These are phyloP conservation scores for Pterostichus madidus DNA, from an alignment of 2,888 invertebrate species.

Conservation along the genomic window DNA sequence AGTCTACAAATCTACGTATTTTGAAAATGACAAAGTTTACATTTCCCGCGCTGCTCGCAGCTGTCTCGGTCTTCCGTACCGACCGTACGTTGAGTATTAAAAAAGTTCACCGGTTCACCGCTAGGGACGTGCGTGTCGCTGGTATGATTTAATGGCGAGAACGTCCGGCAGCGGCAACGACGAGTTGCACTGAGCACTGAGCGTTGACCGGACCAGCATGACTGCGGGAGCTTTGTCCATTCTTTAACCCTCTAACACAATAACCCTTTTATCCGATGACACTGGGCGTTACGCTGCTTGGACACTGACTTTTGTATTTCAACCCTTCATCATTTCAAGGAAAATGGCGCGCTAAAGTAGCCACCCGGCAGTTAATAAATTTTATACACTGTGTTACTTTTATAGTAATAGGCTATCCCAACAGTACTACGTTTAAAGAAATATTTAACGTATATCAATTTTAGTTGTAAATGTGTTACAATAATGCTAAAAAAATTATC, in stretches of 20 bases:
- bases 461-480: too few relatives aligned
- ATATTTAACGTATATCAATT: too few relatives aligned
- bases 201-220: neutral
- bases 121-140: slow-evolving; percentile 72
- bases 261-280: slow-evolving; percentile 66
- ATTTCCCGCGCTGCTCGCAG: slow-evolving; percentile 2
- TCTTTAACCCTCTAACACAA: slow-evolving; percentile 66
- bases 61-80: slow-evolving; percentile 11
- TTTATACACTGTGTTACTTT: too few relatives aligned
- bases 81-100: slow-evolving; percentile 67
- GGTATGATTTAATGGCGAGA: slow-evolving; percentile 66
- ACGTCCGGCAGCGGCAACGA: neutral
- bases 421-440: too few relatives aligned
- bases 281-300: slow-evolving; percentile 22
- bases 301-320: slow-evolving; percentile 29
- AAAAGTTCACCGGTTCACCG: slow-evolving; percentile 75
- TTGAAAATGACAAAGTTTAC: neutral
- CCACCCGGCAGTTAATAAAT: neutral
- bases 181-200: neutral
- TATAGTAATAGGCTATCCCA: too few relatives aligned
- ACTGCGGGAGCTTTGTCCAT: slow-evolving; percentile 34
- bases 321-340: slow-evolving; percentile 36
- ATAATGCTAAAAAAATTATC: too few relatives aligned
- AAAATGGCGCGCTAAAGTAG: too few relatives aligned
- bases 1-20: slow-evolving; percentile 5